These are phyloP conservation scores for Myiopsitta monachus DNA, from an alignment of 2,113 vertebrate species.

Conservation along the genomic window DNA sequence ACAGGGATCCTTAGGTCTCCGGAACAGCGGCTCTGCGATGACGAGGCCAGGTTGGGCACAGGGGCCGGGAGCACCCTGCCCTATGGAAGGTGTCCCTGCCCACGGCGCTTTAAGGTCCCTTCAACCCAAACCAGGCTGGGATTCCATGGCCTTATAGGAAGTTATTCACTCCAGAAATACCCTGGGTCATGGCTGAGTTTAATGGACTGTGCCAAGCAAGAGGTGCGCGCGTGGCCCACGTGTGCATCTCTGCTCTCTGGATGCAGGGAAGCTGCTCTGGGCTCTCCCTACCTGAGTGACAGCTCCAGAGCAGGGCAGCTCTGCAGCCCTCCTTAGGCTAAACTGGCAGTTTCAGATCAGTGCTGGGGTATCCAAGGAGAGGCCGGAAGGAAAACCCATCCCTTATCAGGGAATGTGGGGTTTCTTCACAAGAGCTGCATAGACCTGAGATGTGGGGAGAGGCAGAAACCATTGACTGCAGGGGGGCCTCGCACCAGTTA, in stretches of 20 bases:
- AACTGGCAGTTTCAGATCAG: not conserved
- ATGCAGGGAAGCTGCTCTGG: not conserved
- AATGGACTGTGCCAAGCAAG: not conserved
- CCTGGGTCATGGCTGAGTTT: not conserved
- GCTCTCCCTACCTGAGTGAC: not conserved
- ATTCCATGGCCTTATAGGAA: not conserved
- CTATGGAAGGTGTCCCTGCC: not conserved
- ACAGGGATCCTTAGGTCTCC: not conserved
- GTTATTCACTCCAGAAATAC: not conserved
- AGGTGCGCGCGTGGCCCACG: accelerated
- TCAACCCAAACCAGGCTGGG: not conserved
- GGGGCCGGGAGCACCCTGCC: not conserved
- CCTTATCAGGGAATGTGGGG: not conserved
- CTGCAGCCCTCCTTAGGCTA: not conserved
- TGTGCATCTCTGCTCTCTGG: not conserved
- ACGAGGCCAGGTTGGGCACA: not conserved
- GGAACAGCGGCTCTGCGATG: not conserved
- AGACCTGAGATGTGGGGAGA: not conserved
- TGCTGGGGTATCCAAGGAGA: not conserved
- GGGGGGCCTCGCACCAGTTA: not conserved
- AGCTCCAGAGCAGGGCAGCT: not conserved
- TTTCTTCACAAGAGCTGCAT: not conserved
- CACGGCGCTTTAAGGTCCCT: not conserved
- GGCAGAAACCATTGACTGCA: not conserved
- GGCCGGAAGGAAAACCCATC: not conserved